These are phyloP conservation scores for Pterocles orientalis DNA, from an alignment of 2,113 vertebrate genomes.

Conservation along the genomic window DNA sequence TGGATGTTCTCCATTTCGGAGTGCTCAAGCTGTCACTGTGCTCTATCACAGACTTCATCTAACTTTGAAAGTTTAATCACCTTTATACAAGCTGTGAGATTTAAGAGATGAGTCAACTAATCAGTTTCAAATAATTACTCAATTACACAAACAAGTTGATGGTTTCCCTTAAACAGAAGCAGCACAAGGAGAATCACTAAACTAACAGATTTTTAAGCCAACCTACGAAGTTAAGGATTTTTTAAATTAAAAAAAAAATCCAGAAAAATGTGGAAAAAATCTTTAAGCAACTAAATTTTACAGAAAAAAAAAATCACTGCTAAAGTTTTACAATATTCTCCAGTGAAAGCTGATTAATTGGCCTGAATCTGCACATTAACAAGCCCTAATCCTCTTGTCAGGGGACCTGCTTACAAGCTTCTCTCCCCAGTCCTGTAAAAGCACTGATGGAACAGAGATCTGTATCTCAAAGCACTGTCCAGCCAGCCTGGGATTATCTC, in stretches of 20 bases:
- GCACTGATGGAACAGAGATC: slow-evolving; percentile 32
- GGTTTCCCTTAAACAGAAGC: slow-evolving; percentile 21
- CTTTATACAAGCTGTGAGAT: slow-evolving; percentile 52
- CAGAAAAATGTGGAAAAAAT: neutral
- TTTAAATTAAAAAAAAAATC: neutral
- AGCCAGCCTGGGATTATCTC: slow-evolving; percentile 33
- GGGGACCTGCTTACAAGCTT: slow-evolving; percentile 29
- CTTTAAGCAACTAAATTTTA: neutral
- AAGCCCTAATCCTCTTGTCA: slow-evolving; percentile 59
- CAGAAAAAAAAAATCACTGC: neutral
- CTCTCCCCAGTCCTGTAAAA: neutral
- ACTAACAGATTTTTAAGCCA: neutral
- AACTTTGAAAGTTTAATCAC: slow-evolving; percentile 52
- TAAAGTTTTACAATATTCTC: slow-evolving; percentile 17
- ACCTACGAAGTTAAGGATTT: neutral
- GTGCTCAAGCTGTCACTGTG: neutral
- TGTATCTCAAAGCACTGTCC: slow-evolving; percentile 38
- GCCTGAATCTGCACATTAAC: slow-evolving; percentile 37
- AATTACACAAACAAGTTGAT: slow-evolving; percentile 36
- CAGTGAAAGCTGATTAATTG: slow-evolving; percentile 55
- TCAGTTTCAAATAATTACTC: slow-evolving; percentile 61
- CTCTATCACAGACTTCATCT: neutral
- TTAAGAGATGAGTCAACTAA: slow-evolving; percentile 42
- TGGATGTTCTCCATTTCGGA: neutral
- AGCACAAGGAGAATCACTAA: neutral